Percentiles rank a stretch among this genome's conserved stretches.
Evolutionary conservation across 2,797 vertebrate genomes (phyloP).

Genomic region (Fistularia tabacaria): DNA sequence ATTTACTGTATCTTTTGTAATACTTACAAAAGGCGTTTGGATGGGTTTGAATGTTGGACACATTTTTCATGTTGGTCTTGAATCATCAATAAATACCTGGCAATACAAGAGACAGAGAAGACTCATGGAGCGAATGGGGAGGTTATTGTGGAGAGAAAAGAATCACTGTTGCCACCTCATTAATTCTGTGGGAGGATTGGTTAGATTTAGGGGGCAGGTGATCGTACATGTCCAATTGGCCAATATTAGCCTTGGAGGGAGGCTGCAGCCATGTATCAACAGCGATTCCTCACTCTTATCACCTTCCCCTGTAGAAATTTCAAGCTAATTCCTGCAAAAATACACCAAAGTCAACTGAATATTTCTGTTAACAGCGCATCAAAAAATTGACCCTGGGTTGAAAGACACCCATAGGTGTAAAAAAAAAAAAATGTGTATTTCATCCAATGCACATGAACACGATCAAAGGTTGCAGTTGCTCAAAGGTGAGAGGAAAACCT

Average conservation of each 20-base stretch:
- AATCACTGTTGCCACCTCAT: conserved; percentile 11
- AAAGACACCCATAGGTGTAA: too few species aligned
- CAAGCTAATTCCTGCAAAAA: not conserved
- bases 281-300: too few species aligned
- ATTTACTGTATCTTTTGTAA: too few species aligned
- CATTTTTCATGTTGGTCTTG: not conserved
- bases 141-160: conserved; percentile 2
- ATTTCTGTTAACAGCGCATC: not conserved
- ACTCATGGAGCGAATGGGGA: conserved; percentile 1
- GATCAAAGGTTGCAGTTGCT: not conserved
- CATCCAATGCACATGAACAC: not conserved
- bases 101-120: not conserved
- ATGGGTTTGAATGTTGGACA: not conserved
- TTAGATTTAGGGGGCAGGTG: not conserved
- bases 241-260: too few species aligned
- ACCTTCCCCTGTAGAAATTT: too few species aligned
- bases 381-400: not conserved
- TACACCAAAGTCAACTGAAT: not conserved
- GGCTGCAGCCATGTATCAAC: not conserved
- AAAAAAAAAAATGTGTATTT: not conserved
- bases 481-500: not conserved
- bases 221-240: too few species aligned
- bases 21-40: not conserved
- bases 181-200: conserved; percentile 2
- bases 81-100: not conserved